Percentiles rank a stretch among this genome's conserved stretches.
phyloP scores from a whole-genome alignment of 2,888 invertebrate species.

The Tipula confusa region DNA sequence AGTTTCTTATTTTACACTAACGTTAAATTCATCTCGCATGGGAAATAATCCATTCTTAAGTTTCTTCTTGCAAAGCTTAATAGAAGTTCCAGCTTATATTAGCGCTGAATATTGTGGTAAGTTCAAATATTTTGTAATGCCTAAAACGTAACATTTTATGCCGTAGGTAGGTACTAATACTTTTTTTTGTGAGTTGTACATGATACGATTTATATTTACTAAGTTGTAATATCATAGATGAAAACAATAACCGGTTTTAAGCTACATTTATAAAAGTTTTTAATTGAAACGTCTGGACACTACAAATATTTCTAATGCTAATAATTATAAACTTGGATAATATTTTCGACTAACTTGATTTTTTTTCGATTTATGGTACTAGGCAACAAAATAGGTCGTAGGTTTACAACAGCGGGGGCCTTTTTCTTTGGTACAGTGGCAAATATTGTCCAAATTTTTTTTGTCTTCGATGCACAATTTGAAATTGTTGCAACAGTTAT shows the following conservation, averaged over 20 bases:
- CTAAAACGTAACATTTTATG: too few species aligned
- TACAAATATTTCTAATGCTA: too few species aligned
- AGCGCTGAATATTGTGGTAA: conserved; percentile 36
- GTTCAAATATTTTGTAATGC: conserved; percentile 39
- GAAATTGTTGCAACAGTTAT: neutral
- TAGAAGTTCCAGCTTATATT: conserved; percentile 61
- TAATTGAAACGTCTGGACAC: too few species aligned
- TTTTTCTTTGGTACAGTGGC: conserved; percentile 48
- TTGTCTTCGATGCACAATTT: conserved; percentile 40
- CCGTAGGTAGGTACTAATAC: too few species aligned
- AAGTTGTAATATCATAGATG: too few species aligned
- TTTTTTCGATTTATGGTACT: conserved; percentile 34
- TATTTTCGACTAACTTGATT: neutral
- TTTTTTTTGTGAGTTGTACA: too few species aligned
- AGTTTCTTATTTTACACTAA: conserved; percentile 43
- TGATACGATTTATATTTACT: neutral
- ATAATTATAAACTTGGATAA: too few species aligned
- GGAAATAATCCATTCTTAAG: conserved; percentile 63
- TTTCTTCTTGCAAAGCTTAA: conserved; percentile 59
- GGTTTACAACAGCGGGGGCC: conserved; percentile 51
- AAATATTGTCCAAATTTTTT: conserved; percentile 49
- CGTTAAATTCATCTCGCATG: conserved; percentile 54
- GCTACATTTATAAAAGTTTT: too few species aligned
- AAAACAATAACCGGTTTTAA: too few species aligned
- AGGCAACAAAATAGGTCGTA: conserved; percentile 54